These are phyloP conservation scores for Polydrusus pterygomalis DNA, from an alignment of 2,888 invertebrate species.

Conservation along the genomic window DNA sequence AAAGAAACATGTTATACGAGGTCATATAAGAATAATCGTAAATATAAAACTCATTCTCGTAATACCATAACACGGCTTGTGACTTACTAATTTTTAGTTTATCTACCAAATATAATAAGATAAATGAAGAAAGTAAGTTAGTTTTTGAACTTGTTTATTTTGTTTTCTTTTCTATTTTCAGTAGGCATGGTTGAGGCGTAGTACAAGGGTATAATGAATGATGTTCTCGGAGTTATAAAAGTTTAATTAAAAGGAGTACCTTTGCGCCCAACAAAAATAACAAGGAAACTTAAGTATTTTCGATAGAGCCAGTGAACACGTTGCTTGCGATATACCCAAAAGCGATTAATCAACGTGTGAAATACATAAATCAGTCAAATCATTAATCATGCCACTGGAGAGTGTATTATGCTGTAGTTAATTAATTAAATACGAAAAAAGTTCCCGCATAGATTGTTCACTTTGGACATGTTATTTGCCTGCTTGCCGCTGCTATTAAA, in stretches of 20 bases:
- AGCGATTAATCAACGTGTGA: slow-evolving; percentile 58
- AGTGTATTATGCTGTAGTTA: slow-evolving; percentile 56
- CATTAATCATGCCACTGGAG: slow-evolving; percentile 67
- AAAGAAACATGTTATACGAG: too few species aligned
- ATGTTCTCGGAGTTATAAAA: slow-evolving; percentile 47
- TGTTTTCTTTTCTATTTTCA: neutral
- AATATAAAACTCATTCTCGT: too few species aligned
- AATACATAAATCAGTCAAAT: slow-evolving; percentile 67
- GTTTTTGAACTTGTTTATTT: neutral
- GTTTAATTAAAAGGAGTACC: slow-evolving; percentile 52
- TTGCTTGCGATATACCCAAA: slow-evolving; percentile 52
- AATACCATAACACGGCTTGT: too few species aligned
- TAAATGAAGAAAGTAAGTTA: neutral
- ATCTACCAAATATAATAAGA: neutral
- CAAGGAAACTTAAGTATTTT: slow-evolving; percentile 55
- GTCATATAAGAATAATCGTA: too few species aligned
- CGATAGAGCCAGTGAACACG: slow-evolving; percentile 52
- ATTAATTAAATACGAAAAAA: slow-evolving; percentile 54
- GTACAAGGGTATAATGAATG: slow-evolving; percentile 40
- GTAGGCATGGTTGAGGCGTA: slow-evolving; percentile 12
- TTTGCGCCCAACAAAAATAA: slow-evolving; percentile 47
- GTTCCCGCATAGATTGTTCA: slow-evolving; percentile 49
- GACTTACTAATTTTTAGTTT: too few species aligned
- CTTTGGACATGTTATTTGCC: slow-evolving; percentile 52
- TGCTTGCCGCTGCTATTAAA: slow-evolving; percentile 35